phyloP scores from a whole-genome alignment of 2,113 vertebrate species.

The Oreamnos americanus region DNA sequence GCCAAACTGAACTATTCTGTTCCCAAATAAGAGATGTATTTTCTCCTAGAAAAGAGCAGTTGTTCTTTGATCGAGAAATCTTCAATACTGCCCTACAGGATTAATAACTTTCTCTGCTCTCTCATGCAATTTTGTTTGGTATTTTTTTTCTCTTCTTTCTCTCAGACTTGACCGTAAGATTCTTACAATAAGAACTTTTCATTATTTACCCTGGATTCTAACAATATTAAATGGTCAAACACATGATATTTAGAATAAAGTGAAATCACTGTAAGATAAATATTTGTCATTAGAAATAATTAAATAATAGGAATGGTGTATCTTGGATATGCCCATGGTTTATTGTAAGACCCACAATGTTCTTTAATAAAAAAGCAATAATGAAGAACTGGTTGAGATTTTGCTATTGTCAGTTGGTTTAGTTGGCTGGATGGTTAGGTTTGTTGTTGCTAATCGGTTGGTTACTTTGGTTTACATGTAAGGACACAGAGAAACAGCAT shows the following conservation, averaged over 20 bases:
- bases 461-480: background rate
- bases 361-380: background rate
- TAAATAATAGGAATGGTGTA: background rate
- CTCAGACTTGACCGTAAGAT: background rate
- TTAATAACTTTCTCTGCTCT: background rate
- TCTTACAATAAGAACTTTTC: background rate
- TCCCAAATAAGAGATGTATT: background rate
- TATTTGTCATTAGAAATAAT: background rate
- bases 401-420: background rate
- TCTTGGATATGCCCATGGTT: accelerated
- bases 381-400: background rate
- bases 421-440: background rate
- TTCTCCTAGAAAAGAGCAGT: background rate
- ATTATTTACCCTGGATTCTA: background rate
- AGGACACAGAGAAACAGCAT: background rate
- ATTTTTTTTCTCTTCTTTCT: background rate
- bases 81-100: background rate
- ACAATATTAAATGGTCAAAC: background rate
- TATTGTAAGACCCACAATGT: background rate
- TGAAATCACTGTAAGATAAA: background rate
- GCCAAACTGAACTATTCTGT: background rate
- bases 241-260: background rate
- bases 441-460: background rate
- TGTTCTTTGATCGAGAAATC: background rate
- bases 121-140: background rate